Percentiles rank a stretch among this genome's conserved stretches.
phyloP scores from a whole-genome alignment of 2,888 invertebrate species.

The Quadroppia sp. region DNA sequence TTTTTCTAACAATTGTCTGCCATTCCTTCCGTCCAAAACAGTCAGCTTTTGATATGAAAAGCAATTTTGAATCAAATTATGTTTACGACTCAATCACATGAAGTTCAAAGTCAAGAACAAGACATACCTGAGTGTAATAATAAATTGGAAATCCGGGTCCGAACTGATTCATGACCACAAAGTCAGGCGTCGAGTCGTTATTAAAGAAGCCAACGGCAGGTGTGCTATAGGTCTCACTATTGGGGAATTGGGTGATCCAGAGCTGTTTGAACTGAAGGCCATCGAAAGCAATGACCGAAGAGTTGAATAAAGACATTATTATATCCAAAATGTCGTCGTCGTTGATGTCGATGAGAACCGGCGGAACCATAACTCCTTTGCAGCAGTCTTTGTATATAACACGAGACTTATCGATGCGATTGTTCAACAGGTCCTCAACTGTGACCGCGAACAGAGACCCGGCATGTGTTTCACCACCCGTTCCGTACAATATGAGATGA shows the following conservation, averaged over 20 bases:
- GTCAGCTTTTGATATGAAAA: not conserved
- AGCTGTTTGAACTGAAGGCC: conserved; percentile 63
- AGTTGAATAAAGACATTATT: conserved; percentile 67
- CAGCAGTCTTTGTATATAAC: conserved; percentile 60
- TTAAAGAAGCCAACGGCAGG: conserved; percentile 75
- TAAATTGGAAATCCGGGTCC: conserved; percentile 70
- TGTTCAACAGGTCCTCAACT: conserved; percentile 56
- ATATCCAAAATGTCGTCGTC: conserved; percentile 68
- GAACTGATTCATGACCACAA: conserved; percentile 66
- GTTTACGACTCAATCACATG: not conserved
- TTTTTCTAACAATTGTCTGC: conserved; percentile 60
- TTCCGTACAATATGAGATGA: conserved; percentile 64
- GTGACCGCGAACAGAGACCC: conserved; percentile 67
- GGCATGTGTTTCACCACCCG: conserved; percentile 67
- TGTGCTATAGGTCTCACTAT: conserved; percentile 66
- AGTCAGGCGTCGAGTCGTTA: conserved; percentile 70
- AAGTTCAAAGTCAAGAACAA: too few species aligned
- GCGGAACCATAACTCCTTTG: conserved; percentile 61
- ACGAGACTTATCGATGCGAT: conserved; percentile 44
- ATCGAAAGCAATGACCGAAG: conserved; percentile 67
- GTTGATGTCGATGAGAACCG: conserved; percentile 66
- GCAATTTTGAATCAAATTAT: not conserved
- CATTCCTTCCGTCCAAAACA: conserved; percentile 62
- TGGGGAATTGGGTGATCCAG: conserved; percentile 68
- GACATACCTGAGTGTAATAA: conserved; percentile 65